Evolutionary conservation across 2,797 vertebrate genomes (phyloP).

Genomic region (Leptodactylus fallax): DNA sequence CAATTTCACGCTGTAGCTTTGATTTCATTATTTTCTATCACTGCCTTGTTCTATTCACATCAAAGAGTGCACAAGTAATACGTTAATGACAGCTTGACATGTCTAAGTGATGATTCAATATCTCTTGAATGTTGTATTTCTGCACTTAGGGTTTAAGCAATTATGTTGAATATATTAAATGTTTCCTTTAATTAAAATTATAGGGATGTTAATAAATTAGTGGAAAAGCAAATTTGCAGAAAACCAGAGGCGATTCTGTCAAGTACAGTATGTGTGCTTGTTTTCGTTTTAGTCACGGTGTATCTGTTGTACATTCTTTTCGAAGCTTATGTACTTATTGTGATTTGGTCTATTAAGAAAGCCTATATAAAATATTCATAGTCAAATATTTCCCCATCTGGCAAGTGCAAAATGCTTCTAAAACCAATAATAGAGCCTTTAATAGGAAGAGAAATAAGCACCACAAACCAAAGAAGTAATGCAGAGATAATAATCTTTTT

Average conservation of each 20-base stretch:
- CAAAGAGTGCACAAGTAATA: neutral
- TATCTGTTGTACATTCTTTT: neutral
- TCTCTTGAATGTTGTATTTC: neutral
- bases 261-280: neutral
- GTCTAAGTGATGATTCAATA: conserved; percentile 18
- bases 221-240: neutral
- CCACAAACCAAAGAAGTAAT: no score
- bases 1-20: conserved; percentile 16
- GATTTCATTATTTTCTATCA: conserved; percentile 2
- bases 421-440: no score
- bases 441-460: no score
- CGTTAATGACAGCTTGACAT: conserved; percentile 16
- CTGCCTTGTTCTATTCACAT: conserved; percentile 15
- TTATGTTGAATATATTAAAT: conserved; percentile 29
- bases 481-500: no score
- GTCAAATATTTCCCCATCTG: neutral
- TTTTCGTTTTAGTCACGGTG: neutral
- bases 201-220: neutral
- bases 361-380: neutral
- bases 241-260: neutral
- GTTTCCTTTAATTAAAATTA: conserved; percentile 33
- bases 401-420: no score
- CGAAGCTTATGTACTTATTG: neutral
- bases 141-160: conserved; percentile 14
- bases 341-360: neutral